These are phyloP conservation scores for Megastigmus dorsalis DNA, from an alignment of 2,888 invertebrate genomes.

Conservation along the genomic window DNA sequence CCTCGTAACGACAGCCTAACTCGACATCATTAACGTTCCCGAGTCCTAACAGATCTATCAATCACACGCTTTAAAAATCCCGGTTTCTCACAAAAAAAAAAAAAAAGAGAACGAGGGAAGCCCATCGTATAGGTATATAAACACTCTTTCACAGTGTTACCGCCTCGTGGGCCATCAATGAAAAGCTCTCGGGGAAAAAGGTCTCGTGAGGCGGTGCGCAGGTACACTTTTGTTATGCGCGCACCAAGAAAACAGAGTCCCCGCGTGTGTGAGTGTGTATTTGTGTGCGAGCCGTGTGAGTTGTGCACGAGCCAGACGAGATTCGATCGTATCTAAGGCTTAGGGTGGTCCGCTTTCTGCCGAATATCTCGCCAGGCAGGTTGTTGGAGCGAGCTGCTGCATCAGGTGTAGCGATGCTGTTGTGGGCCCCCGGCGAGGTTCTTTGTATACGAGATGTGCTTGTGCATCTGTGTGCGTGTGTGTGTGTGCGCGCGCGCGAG, in stretches of 20 bases:
- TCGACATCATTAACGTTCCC: not conserved
- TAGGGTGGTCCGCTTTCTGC: constrained; percentile 3
- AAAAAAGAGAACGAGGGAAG: not conserved
- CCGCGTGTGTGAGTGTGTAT: too few relatives aligned
- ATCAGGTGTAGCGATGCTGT: constrained; percentile 1
- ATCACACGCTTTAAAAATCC: not conserved
- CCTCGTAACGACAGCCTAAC: too few relatives aligned
- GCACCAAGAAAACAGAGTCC: too few relatives aligned
- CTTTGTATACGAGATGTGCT: not conserved
- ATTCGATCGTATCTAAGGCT: not conserved
- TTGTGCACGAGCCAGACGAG: not conserved
- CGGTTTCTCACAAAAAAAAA: not conserved
- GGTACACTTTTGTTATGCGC: too few relatives aligned
- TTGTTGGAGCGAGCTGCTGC: not conserved
- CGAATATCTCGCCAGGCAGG: not conserved
- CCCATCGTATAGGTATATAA: too few relatives aligned
- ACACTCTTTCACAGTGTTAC: too few relatives aligned
- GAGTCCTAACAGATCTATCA: not conserved
- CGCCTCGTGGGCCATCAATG: too few relatives aligned
- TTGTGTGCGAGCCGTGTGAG: too few relatives aligned
- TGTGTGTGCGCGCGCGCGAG: too few relatives aligned
- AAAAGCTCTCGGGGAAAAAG: not conserved
- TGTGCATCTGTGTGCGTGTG: too few relatives aligned
- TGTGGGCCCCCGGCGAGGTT: not conserved
- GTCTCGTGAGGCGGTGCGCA: not conserved